phyloP scores from a whole-genome alignment of 92 coral and sea anemone species.

The Epizoanthus stellaris region DNA sequence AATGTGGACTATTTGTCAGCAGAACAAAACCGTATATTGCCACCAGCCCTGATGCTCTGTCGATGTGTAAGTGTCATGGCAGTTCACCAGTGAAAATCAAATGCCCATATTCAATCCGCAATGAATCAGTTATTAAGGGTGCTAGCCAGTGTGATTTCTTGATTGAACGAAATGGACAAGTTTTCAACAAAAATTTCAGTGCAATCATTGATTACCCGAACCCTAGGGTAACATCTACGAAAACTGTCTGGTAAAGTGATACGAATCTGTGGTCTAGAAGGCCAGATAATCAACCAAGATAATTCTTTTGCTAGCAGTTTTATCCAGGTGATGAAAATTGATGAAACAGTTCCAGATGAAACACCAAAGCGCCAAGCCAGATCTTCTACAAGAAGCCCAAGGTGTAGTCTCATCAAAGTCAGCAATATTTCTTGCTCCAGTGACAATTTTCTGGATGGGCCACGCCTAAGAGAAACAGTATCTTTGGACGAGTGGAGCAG shows the following conservation, averaged over 20 bases:
- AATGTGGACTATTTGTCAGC: conserved; percentile 10
- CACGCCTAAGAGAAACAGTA: too few relatives aligned
- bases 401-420: conserved; percentile 27
- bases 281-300: conserved; percentile 45
- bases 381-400: conserved; percentile 47
- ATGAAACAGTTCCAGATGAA: conserved; percentile 19
- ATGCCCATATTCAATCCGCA: conserved; percentile 33
- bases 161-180: background rate
- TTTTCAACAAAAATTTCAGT: conserved; percentile 50
- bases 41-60: conserved; percentile 23
- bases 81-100: conserved; percentile 36
- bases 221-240: conserved; percentile 34
- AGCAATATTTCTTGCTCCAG: background rate
- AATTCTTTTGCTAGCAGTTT: conserved; percentile 38
- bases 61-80: conserved; percentile 30
- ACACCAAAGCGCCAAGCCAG: conserved; percentile 51
- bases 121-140: conserved; percentile 30
- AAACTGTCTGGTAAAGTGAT: conserved; percentile 16
- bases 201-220: conserved; percentile 51
- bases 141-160: conserved; percentile 14
- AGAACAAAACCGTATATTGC: background rate
- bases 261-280: conserved; percentile 32
- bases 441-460: background rate
- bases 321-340: conserved; percentile 38
- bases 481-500: too few relatives aligned